phyloP scores from a whole-genome alignment of 2,797 vertebrate genomes.

The Trachurus trachurus region DNA sequence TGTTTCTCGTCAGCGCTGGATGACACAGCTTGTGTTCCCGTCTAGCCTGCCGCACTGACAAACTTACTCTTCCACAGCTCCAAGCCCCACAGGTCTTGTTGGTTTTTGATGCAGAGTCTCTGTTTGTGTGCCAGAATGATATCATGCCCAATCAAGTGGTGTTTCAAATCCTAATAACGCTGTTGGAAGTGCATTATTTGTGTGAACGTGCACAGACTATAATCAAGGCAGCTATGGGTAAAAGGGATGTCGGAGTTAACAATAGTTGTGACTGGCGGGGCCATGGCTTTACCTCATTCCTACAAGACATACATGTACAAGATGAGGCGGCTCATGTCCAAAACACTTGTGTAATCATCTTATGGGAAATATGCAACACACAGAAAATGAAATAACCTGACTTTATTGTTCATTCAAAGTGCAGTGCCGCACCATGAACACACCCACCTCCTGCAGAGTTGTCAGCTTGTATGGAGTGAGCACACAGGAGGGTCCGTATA shows the following conservation, averaged over 20 bases:
- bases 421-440: constrained; percentile 53
- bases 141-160: constrained; percentile 87
- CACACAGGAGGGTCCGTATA: constrained; percentile 61
- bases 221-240: constrained; percentile 77
- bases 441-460: constrained; percentile 64
- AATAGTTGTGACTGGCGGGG: constrained; percentile 75
- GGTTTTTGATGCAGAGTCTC: constrained; percentile 81
- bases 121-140: constrained; percentile 86
- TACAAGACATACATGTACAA: constrained; percentile 17
- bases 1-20: constrained; percentile 78
- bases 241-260: constrained; percentile 77
- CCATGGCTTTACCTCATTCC: constrained; percentile 60
- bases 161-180: constrained; percentile 88
- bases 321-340: constrained; percentile 31
- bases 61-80: constrained; percentile 58
- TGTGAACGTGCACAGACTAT: constrained; percentile 83
- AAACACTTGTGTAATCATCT: constrained; percentile 20
- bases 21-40: constrained; percentile 57
- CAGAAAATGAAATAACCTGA: constrained; percentile 45
- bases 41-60: constrained; percentile 48
- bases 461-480: constrained; percentile 60
- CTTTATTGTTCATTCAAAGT: constrained; percentile 55
- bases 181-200: constrained; percentile 88
- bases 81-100: constrained; percentile 76
- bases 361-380: constrained; percentile 23